These are phyloP conservation scores for Clytia hemisphaerica DNA, from an alignment of 30 jellyfish, hydroid and myxozoan genomes.

Conservation along the genomic window DNA sequence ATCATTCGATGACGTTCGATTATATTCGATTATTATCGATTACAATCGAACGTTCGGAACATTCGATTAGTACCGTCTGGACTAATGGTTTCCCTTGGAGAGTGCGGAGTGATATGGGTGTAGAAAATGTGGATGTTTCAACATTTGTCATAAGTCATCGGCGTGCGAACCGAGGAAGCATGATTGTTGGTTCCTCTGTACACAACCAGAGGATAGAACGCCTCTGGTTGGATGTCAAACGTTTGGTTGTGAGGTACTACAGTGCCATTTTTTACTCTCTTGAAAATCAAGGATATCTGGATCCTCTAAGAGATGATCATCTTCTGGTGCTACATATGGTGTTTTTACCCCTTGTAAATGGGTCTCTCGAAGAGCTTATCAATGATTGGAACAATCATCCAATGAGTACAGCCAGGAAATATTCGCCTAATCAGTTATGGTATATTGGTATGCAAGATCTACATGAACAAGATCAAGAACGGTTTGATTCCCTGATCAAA, in stretches of 20 bases:
- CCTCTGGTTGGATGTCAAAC: slow-evolving; percentile 26
- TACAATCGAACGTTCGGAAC: too few relatives aligned
- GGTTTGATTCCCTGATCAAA: slow-evolving; percentile 14
- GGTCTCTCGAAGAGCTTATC: slow-evolving; percentile 16
- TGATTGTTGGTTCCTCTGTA: slow-evolving; percentile 35
- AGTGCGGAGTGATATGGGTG: slow-evolving; percentile 35
- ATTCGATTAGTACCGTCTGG: not conserved
- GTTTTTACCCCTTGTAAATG: slow-evolving; percentile 4
- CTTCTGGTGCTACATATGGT: slow-evolving; percentile 17
- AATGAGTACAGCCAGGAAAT: slow-evolving; percentile 17
- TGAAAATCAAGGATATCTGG: slow-evolving; percentile 13
- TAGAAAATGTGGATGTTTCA: slow-evolving; percentile 20
- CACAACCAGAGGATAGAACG: slow-evolving; percentile 33
- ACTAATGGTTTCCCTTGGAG: slow-evolving; percentile 24
- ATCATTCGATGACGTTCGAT: too few relatives aligned
- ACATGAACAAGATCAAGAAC: not conserved
- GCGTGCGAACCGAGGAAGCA: slow-evolving; percentile 25
- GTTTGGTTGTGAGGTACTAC: slow-evolving; percentile 16
- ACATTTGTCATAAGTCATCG: slow-evolving; percentile 1
- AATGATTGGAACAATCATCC: slow-evolving; percentile 35
- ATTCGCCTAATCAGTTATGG: slow-evolving; percentile 12
- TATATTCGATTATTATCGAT: too few relatives aligned
- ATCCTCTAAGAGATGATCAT: slow-evolving; percentile 22
- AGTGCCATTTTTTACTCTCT: slow-evolving; percentile 15
- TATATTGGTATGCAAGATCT: not conserved